These are phyloP conservation scores for Tarsius wallacei DNA, from an alignment of 2,797 vertebrate genomes.

Conservation along the genomic window DNA sequence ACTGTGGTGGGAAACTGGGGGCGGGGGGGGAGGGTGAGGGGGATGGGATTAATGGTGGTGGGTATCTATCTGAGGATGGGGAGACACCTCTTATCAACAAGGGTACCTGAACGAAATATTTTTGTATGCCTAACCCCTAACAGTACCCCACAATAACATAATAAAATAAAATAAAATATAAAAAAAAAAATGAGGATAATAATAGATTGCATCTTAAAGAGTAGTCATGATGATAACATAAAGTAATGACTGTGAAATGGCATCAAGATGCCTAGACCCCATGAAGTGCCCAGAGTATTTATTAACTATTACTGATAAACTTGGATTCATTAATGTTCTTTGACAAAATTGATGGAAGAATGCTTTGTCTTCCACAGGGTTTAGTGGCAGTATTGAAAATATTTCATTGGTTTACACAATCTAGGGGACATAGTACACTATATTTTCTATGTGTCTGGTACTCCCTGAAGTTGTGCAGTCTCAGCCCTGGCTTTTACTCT, in stretches of 20 bases:
- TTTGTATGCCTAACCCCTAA: too few species aligned
- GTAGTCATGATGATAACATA: background rate
- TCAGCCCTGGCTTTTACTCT: background rate
- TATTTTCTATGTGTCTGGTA: background rate
- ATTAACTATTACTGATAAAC: background rate
- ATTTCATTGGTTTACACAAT: background rate
- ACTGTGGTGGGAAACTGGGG: too few species aligned
- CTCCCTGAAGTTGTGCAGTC: background rate
- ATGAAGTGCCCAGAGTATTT: background rate
- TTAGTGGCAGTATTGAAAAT: background rate
- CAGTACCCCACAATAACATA: too few species aligned
- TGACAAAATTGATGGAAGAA: conserved; percentile 16
- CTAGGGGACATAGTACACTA: fast-evolving
- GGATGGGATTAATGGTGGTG: too few species aligned
- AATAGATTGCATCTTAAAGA: background rate
- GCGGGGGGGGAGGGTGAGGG: too few species aligned
- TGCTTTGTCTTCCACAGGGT: background rate
- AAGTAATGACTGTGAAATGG: background rate
- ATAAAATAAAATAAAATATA: too few species aligned
- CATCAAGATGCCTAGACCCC: background rate
- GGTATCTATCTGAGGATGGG: too few species aligned
- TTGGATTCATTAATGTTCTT: background rate
- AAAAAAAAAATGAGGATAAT: background rate
- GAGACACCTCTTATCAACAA: too few species aligned
- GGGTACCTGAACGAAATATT: too few species aligned